Evolutionary conservation across 2,888 invertebrate genomes (phyloP).

Genomic region (Hirtodrosophila duncani): DNA sequence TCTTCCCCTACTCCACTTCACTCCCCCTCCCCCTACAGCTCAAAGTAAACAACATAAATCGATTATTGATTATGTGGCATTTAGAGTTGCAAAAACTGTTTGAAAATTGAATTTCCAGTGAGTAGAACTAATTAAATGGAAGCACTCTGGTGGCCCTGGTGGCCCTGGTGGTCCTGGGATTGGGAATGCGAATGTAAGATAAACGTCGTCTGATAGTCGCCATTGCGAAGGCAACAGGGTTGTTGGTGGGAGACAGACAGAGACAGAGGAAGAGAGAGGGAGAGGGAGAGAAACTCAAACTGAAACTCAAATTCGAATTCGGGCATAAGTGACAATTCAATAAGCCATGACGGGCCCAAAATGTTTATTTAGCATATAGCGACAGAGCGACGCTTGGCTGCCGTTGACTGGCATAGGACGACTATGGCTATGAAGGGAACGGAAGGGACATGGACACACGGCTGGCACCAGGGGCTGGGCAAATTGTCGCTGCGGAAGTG

Average conservation of each 20-base stretch:
- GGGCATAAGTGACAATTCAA: slow-evolving; percentile 77
- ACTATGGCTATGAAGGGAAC: no score
- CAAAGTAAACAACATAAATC: slow-evolving; percentile 61
- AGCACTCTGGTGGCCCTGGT: slow-evolving; percentile 54
- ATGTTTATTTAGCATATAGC: slow-evolving; percentile 76
- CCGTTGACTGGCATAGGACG: slow-evolving; percentile 11
- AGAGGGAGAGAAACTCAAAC: slow-evolving; percentile 42
- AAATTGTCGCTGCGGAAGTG: slow-evolving; percentile 45
- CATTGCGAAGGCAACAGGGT: slow-evolving; percentile 53
- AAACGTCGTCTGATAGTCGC: slow-evolving; percentile 49
- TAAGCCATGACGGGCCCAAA: slow-evolving; percentile 76
- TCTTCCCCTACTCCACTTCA: background rate
- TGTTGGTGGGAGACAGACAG: background rate
- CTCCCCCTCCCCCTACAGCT: background rate
- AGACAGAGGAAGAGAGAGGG: background rate
- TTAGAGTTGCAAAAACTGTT: slow-evolving; percentile 35
- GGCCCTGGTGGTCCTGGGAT: slow-evolving; percentile 16
- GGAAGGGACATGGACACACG: background rate
- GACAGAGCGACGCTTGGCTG: slow-evolving; percentile 65
- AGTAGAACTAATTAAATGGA: slow-evolving; percentile 67
- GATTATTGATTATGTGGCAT: slow-evolving; percentile 57
- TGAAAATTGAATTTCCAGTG: slow-evolving; percentile 54
- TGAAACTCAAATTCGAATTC: slow-evolving; percentile 47
- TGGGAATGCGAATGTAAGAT: background rate
- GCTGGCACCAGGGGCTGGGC: slow-evolving; percentile 8